Evolutionary conservation across 2,113 vertebrate species (phyloP).

Genomic region (Atherinomorus stipes): DNA sequence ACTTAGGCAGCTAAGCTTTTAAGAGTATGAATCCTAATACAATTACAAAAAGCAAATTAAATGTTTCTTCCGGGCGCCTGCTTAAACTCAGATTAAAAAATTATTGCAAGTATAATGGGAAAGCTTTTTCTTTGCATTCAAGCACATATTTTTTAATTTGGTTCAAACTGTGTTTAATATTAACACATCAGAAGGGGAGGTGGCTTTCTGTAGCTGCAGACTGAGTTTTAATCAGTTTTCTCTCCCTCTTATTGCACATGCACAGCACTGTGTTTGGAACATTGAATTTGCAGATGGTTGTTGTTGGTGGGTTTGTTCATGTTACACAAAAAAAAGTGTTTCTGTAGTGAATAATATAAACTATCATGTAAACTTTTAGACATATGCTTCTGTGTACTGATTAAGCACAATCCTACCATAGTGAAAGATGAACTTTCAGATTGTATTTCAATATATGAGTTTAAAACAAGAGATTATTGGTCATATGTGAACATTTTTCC

Average conservation of each 20-base stretch:
- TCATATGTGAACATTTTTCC: too few species aligned
- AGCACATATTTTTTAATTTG: constrained; percentile 52
- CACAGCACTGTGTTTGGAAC: constrained; percentile 1
- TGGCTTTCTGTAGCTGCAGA: constrained; percentile 8
- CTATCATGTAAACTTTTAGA: too few species aligned
- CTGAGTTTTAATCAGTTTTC: constrained; percentile 51
- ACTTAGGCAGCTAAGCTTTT: constrained; percentile 56
- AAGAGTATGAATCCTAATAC: constrained; percentile 64
- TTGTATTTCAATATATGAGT: too few species aligned
- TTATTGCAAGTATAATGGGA: constrained; percentile 50
- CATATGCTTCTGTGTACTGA: too few species aligned
- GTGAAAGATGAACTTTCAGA: too few species aligned
- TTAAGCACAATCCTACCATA: too few species aligned
- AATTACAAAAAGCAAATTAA: constrained; percentile 75
- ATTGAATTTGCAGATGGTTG: too few species aligned
- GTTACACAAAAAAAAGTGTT: too few species aligned
- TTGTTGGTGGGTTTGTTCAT: too few species aligned
- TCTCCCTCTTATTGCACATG: background rate
- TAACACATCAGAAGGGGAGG: constrained; percentile 20
- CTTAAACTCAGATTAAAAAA: constrained; percentile 70
- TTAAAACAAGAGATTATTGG: too few species aligned
- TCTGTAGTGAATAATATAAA: too few species aligned
- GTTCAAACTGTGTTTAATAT: constrained; percentile 60
- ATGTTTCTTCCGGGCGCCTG: constrained; percentile 62
- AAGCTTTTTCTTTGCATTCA: constrained; percentile 55